phyloP scores from a whole-genome alignment of 1,140 invertebrate species.

The Trachymyrmex septentrionalis region DNA sequence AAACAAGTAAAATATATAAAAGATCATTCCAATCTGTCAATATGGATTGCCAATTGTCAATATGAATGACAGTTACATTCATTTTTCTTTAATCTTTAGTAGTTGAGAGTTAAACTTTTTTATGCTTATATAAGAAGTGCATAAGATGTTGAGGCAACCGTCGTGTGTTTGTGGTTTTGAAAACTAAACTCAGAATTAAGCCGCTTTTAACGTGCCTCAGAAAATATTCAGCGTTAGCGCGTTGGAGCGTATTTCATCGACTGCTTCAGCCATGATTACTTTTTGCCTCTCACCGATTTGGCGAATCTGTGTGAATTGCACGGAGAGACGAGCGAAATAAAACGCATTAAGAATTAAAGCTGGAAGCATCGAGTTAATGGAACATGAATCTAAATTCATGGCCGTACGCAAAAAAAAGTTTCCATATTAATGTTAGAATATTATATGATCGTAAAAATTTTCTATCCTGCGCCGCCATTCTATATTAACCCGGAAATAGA shows the following conservation, averaged over 20 bases:
- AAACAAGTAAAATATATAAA: background rate
- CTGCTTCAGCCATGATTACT: background rate
- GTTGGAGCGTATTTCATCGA: background rate
- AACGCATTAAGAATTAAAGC: slow-evolving; percentile 9
- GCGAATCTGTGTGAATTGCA: background rate
- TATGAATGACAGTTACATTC: no score
- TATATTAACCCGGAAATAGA: background rate
- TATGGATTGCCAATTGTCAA: background rate
- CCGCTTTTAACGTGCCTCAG: background rate
- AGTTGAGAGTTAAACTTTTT: slow-evolving; percentile 12
- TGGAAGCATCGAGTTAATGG: background rate
- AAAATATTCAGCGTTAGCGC: slow-evolving; percentile 12
- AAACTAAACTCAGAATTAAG: slow-evolving; percentile 8
- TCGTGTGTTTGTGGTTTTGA: background rate
- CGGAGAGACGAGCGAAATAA: background rate
- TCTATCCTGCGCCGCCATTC: background rate
- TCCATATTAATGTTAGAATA: slow-evolving; percentile 1
- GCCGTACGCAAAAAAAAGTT: background rate
- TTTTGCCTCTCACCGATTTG: background rate
- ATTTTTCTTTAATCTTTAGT: background rate
- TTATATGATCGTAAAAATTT: slow-evolving; percentile 20
- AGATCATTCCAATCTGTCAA: background rate
- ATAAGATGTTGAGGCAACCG: background rate
- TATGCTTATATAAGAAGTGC: background rate
- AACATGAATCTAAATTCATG: slow-evolving; percentile 7